Conservation (phyloP, 2,113 vertebrate genomes). For the Mormyrus lacerda region DNA sequence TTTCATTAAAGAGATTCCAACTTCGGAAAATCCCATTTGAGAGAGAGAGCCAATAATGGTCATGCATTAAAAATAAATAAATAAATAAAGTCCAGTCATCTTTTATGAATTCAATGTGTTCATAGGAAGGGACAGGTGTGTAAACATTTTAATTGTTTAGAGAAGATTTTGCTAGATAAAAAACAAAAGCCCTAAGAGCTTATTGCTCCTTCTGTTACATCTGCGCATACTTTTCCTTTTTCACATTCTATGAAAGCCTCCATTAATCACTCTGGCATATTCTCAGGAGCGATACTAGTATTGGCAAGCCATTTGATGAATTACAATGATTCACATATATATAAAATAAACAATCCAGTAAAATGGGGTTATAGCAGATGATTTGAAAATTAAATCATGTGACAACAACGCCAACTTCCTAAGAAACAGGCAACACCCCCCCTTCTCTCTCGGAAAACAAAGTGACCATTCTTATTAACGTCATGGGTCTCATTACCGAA, state of each 20-base stretch:
- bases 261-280: not conserved
- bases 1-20: not conserved
- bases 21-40: not conserved
- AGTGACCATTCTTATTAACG: not conserved
- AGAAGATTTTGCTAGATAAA: not conserved
- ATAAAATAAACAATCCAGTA: not conserved
- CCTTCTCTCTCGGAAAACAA: not conserved
- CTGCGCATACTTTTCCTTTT: not conserved
- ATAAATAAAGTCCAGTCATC: not conserved
- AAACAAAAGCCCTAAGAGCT: not conserved
- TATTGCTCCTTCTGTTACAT: not conserved
- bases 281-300: not conserved
- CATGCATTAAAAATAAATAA: not conserved
- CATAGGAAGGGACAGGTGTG: not conserved
- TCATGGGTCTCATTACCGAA: not conserved
- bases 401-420: not conserved
- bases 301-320: not conserved
- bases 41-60: not conserved
- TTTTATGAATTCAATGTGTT: not conserved
- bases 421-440: not conserved
- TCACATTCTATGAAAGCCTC: not conserved
- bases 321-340: not conserved
- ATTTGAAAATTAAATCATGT: not conserved
- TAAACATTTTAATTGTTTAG: not conserved
- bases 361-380: not conserved